Conservation (phyloP, 2,797 vertebrate genomes). For the Oreortyx pictus region DNA sequence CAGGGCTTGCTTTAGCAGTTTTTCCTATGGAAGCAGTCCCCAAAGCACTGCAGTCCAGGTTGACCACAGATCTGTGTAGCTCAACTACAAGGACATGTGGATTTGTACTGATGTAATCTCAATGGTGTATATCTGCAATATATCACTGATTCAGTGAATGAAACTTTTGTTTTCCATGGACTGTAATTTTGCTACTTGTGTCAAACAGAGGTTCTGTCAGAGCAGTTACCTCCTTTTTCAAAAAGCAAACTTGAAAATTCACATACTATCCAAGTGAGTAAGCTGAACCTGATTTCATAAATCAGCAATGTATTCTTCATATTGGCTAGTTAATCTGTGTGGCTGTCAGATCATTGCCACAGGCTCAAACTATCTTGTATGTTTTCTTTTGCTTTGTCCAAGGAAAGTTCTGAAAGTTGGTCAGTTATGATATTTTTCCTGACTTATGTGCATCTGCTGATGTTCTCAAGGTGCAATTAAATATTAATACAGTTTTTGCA, state of each 20-base stretch:
- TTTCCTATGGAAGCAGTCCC: neutral
- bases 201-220: neutral
- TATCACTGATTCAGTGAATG: neutral
- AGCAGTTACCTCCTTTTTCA: neutral
- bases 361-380: neutral
- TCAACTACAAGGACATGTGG: fast-evolving
- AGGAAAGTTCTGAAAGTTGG: neutral
- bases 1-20: fast-evolving
- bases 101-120: neutral
- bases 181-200: neutral
- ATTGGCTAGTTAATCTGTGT: neutral
- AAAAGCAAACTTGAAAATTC: neutral
- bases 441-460: neutral
- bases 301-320: neutral
- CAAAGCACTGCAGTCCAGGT: fast-evolving
- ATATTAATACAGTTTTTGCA: neutral
- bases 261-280: neutral
- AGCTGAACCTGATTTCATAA: neutral
- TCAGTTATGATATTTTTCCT: neutral
- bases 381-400: neutral
- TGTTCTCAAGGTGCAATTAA: neutral
- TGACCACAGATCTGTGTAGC: neutral
- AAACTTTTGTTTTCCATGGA: neutral
- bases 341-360: neutral
- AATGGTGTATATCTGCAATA: neutral